A percentile compares a stretch with the other conserved stretches of the same genome.
These are phyloP conservation scores for Steromphala cineraria DNA, from an alignment of 2,888 invertebrate species.

Conservation along the genomic window DNA sequence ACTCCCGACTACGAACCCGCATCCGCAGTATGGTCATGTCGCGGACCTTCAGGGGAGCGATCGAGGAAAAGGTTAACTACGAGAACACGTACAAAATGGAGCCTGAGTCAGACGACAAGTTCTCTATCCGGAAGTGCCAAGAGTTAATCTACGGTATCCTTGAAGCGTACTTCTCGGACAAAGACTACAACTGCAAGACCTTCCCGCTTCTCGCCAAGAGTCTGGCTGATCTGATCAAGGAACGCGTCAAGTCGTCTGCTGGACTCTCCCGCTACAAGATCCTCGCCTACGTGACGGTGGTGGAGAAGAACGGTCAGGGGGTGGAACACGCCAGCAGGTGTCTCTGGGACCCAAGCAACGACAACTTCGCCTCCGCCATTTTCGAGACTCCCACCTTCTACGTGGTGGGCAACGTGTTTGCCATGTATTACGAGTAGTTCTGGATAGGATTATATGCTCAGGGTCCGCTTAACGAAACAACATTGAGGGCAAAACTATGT, in stretches of 20 bases:
- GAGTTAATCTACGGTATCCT: slow-evolving; percentile 53
- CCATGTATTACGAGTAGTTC: slow-evolving; percentile 53
- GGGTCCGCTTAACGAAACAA: too few species aligned
- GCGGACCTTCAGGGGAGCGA: neutral
- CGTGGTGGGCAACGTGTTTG: slow-evolving; percentile 61
- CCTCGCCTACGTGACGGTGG: slow-evolving; percentile 54
- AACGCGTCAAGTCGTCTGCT: slow-evolving; percentile 51
- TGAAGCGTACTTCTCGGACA: slow-evolving; percentile 53
- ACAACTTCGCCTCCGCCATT: slow-evolving; percentile 58
- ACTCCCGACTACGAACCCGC: slow-evolving; percentile 30
- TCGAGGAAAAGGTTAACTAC: slow-evolving; percentile 31
- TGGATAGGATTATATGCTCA: neutral
- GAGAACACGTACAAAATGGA: slow-evolving; percentile 60
- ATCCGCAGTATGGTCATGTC: slow-evolving; percentile 28
- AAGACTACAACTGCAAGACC: slow-evolving; percentile 55
- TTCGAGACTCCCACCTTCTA: slow-evolving; percentile 54
- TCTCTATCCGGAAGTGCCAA: slow-evolving; percentile 50
- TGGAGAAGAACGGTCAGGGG: slow-evolving; percentile 57
- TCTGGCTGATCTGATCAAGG: slow-evolving; percentile 61
- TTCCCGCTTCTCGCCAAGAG: slow-evolving; percentile 58
- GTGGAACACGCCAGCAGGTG: slow-evolving; percentile 56
- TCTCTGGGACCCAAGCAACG: slow-evolving; percentile 55
- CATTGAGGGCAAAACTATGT: too few species aligned
- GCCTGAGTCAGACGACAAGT: slow-evolving; percentile 44
- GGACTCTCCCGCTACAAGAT: slow-evolving; percentile 59